phyloP scores from a whole-genome alignment of 2,888 invertebrate species.

The Dione vanillae region DNA sequence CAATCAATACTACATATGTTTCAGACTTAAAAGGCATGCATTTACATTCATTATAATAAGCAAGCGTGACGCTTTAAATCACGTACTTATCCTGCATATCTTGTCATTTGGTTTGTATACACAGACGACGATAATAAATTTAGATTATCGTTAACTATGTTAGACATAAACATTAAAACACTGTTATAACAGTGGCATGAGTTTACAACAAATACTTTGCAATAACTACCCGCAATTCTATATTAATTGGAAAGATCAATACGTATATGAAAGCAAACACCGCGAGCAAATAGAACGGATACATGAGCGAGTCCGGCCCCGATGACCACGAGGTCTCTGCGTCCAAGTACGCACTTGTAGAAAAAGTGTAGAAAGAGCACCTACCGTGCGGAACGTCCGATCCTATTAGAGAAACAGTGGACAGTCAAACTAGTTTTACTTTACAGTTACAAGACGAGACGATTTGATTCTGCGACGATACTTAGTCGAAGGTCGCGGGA shows the following conservation, averaged over 20 bases:
- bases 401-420: slow-evolving; percentile 72
- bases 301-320: slow-evolving; percentile 54
- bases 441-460: slow-evolving; percentile 72
- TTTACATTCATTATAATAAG: no score
- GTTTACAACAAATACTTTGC: not conserved
- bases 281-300: slow-evolving; percentile 42
- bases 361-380: slow-evolving; percentile 67
- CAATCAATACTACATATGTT: no score
- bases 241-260: slow-evolving; percentile 25
- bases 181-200: not conserved
- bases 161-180: no score
- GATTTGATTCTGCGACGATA: slow-evolving; percentile 73
- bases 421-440: slow-evolving; percentile 74
- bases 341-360: slow-evolving; percentile 55
- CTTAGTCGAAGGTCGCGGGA: slow-evolving; percentile 74
- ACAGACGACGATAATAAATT: not conserved
- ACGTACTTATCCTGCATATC: not conserved
- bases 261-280: slow-evolving; percentile 44
- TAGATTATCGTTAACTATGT: not conserved
- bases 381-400: slow-evolving; percentile 63
- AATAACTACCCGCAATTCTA: not conserved
- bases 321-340: slow-evolving; percentile 47
- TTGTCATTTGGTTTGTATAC: not conserved
- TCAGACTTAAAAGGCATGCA: not conserved
- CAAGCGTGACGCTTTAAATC: no score